phyloP scores from a whole-genome alignment of 2,888 invertebrate genomes.

The Arrhopalites spinosus region DNA sequence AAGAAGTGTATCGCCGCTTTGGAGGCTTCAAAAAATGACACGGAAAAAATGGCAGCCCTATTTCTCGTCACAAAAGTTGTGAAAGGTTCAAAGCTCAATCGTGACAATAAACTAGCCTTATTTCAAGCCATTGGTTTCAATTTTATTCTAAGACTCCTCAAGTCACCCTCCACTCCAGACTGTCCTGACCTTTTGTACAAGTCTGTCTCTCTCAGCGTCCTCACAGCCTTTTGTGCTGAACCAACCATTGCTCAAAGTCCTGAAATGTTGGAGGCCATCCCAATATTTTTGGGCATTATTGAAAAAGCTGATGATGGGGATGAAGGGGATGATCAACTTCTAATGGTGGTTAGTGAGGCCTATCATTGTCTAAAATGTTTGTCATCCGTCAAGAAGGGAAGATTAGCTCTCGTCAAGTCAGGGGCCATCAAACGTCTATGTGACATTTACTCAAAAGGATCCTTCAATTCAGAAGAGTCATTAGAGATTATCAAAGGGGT shows the following conservation, averaged over 20 bases:
- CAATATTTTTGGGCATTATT: constrained; percentile 81
- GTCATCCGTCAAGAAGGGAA: constrained; percentile 68
- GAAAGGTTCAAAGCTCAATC: constrained; percentile 78
- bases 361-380: constrained; percentile 57
- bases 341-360: constrained; percentile 65
- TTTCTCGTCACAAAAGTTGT: constrained; percentile 91
- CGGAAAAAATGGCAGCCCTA: constrained; percentile 87
- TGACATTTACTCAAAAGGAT: constrained; percentile 78
- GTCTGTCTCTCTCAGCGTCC: constrained; percentile 83
- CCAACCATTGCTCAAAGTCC: constrained; percentile 78
- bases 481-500: constrained; percentile 77
- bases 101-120: constrained; percentile 76
- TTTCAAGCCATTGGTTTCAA: constrained; percentile 89
- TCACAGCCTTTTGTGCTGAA: constrained; percentile 84
- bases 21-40: constrained; percentile 79
- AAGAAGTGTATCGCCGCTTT: constrained; percentile 82
- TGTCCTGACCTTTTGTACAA: constrained; percentile 89
- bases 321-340: constrained; percentile 74
- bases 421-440: constrained; percentile 72
- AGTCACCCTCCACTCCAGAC: constrained; percentile 75
- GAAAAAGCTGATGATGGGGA: constrained; percentile 78
- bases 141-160: constrained; percentile 79
- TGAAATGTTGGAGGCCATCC: constrained; percentile 81
- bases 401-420: constrained; percentile 76
- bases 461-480: constrained; percentile 88